A percentile compares a stretch with the other conserved stretches of the same genome.
These are phyloP conservation scores for Drosophila biarmipes DNA, from an alignment of 1,140 invertebrate genomes.

Conservation along the genomic window DNA sequence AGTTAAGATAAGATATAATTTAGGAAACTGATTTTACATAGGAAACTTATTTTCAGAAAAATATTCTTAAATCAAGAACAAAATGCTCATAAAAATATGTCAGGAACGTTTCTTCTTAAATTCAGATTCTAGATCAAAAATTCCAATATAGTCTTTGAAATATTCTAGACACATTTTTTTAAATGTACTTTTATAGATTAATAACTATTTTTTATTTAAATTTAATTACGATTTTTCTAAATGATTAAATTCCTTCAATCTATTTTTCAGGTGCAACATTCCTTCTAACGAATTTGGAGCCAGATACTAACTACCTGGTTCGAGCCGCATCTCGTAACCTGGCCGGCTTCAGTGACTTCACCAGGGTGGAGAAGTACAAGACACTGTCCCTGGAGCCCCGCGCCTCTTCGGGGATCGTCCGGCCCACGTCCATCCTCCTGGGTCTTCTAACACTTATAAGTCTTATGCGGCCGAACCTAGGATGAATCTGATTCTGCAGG, in stretches of 20 bases:
- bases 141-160: no score
- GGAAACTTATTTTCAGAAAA: no score
- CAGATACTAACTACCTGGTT: conserved; percentile 82
- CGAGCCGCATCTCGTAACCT: conserved; percentile 83
- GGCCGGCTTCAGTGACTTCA: conserved; percentile 84
- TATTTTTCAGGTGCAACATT: conserved; percentile 76
- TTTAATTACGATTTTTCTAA: no score
- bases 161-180: no score
- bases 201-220: no score
- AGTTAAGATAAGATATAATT: neutral
- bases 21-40: no score
- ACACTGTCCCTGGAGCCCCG: conserved; percentile 74
- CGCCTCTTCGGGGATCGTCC: conserved; percentile 12
- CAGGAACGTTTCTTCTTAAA: no score
- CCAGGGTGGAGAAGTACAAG: conserved; percentile 65
- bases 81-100: no score
- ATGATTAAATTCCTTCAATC: no score
- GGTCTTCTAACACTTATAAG: conserved; percentile 10
- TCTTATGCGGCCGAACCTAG: conserved; percentile 6
- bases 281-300: conserved; percentile 77
- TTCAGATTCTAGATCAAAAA: no score
- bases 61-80: no score
- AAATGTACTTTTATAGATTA: no score
- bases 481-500: conserved; percentile 51
- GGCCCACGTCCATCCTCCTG: conserved; percentile 6